These are phyloP conservation scores for Pomatostomus ruficeps DNA, from an alignment of 2,113 vertebrate species.

Conservation along the genomic window DNA sequence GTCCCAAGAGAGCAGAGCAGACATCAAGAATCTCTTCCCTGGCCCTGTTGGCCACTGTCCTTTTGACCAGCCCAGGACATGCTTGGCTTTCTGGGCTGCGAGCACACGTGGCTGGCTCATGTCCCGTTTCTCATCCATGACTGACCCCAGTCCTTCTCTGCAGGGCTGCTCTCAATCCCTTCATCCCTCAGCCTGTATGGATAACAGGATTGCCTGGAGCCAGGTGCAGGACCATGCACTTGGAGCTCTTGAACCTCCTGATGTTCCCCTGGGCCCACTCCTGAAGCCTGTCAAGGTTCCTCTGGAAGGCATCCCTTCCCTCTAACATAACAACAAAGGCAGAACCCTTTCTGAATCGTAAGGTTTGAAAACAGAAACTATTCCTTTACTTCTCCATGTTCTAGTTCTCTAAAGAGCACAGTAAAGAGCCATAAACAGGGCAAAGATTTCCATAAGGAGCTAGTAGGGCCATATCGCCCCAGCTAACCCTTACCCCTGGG, in stretches of 20 bases:
- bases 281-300: background rate
- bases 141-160: no score
- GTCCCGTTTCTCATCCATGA: no score
- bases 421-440: background rate
- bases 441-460: background rate
- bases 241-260: background rate
- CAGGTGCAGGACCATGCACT: background rate
- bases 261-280: no score
- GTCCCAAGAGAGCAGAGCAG: no score
- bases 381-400: background rate
- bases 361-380: background rate
- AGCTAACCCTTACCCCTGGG: background rate
- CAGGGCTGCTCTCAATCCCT: no score
- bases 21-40: no score
- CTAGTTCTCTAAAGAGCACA: background rate
- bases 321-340: background rate
- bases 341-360: background rate
- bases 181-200: no score
- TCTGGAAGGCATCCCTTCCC: background rate
- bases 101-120: background rate
- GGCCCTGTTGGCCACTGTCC: no score
- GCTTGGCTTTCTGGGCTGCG: no score
- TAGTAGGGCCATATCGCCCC: background rate
- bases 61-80: no score
- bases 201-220: background rate